Percentiles rank a stretch among this genome's conserved stretches.
Evolutionary conservation across 2,797 vertebrate species (phyloP).

Genomic region (Apodemus agrarius): DNA sequence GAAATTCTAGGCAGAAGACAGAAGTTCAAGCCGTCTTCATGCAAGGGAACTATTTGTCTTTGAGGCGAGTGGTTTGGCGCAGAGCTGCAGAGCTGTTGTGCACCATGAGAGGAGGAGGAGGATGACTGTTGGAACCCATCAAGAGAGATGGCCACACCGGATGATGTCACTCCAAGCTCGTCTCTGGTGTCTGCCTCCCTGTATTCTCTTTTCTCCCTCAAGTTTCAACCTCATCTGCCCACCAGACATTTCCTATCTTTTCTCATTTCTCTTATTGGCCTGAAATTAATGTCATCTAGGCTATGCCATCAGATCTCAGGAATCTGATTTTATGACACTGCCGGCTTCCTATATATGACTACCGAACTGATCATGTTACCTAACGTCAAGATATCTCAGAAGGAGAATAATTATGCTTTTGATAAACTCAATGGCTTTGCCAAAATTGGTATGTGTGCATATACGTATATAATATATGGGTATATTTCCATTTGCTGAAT

Average conservation of each 20-base stretch:
- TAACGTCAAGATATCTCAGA: conserved; percentile 2
- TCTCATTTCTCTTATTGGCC: conserved; percentile 32
- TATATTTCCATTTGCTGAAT: not conserved
- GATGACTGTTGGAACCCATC: not conserved
- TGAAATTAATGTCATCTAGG: conserved; percentile 5
- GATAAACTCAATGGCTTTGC: not conserved
- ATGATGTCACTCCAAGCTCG: not conserved
- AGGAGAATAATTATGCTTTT: not conserved
- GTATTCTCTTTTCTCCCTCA: not conserved
- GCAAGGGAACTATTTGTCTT: not conserved
- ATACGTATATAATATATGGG: not conserved
- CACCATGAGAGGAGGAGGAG: not conserved
- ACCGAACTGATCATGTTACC: not conserved
- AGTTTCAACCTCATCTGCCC: conserved; percentile 32
- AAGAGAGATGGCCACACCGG: not conserved
- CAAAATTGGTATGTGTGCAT: not conserved
- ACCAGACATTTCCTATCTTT: not conserved
- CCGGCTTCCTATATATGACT: not conserved
- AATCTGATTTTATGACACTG: not conserved
- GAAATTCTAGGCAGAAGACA: not conserved
- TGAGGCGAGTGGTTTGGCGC: not conserved
- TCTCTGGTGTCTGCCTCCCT: not conserved
- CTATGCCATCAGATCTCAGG: not conserved
- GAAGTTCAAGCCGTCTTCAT: not conserved
- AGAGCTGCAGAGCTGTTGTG: not conserved